Evolutionary conservation across 2,888 invertebrate species (phyloP).

Genomic region (Galerucella nymphaeae): DNA sequence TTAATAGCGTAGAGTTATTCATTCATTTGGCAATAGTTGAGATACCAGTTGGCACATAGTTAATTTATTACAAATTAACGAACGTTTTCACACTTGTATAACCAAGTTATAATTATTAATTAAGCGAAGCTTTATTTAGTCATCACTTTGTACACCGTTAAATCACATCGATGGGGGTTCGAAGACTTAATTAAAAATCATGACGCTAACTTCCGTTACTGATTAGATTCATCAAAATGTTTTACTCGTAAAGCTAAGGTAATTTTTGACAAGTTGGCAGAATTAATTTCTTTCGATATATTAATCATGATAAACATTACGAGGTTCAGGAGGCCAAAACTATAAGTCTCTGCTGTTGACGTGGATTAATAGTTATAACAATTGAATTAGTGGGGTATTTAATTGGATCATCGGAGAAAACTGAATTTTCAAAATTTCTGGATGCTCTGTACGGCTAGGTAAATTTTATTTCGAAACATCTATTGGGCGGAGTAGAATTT

Average conservation of each 20-base stretch:
- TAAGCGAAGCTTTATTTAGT: background rate
- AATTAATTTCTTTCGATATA: slow-evolving; percentile 29
- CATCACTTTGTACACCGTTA: background rate
- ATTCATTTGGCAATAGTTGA: no score
- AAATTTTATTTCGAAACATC: background rate
- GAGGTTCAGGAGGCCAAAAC: background rate
- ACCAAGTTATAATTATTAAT: background rate
- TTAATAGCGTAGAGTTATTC: no score
- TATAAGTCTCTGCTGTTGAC: slow-evolving; percentile 24
- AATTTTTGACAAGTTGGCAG: slow-evolving; percentile 11
- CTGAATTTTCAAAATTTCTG: slow-evolving; percentile 18
- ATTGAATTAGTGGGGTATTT: slow-evolving; percentile 24
- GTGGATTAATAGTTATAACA: slow-evolving; percentile 30
- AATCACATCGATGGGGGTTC: background rate
- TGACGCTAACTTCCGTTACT: background rate
- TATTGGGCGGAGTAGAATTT: no score
- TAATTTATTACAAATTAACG: no score
- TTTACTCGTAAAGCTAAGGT: slow-evolving; percentile 2
- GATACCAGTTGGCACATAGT: no score
- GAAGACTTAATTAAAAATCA: background rate
- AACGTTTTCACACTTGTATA: no score
- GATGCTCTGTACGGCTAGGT: background rate
- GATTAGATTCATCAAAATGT: slow-evolving; percentile 12
- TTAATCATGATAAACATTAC: slow-evolving; percentile 25
- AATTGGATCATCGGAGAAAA: slow-evolving; percentile 8